Base-by-base conservation (phyloP, 2,797 vertebrate genomes). In the Lutjanus campechanus region DNA sequence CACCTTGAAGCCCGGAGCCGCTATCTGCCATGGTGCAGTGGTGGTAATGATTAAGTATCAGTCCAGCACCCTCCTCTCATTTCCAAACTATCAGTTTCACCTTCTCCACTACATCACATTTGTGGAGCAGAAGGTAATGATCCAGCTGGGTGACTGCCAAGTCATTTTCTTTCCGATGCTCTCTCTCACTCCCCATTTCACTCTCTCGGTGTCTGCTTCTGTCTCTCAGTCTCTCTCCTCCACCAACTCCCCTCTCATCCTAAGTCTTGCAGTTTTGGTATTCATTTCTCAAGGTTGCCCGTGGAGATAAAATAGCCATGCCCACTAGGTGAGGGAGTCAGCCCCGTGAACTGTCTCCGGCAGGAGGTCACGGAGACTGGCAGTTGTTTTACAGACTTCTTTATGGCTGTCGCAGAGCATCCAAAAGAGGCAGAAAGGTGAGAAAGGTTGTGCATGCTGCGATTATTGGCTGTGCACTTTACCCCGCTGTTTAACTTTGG, bases 21-120 rank as follows among this genome's bases (percentile, higher is more conserved):
- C 85, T 89, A 91, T 94, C 93, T 92, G 88, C 89, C 84, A 78
- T 80, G 91, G 79, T 88, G 92, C 91, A 91, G 87, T 77, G 83
- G 81, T 84, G 88, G 86, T 86, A 91, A 88, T 93, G 92, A 95
- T 93, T 92, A 92, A 93, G 89, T 88, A 94, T 91, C 93, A 91
- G 89, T 90, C 91, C 90, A 76, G 80, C 71, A 81, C 63, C 46
- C 83, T 84, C 81, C 63, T 78, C 92, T 92, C 89, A 92, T 94
- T 94, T 92, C 90, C 90, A 93, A 94, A 94, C 92, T 91, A 94
- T 95, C 94, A 88, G 79, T 92, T 93, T 94, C 91, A 93, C 89
- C 92, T 92, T 93, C 86, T 92, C 86, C 86, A 86, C 93, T 89
- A 88, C 91, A 92, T 91, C 90, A 82, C 88, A 90, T 90, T 85